Conservation (phyloP, 2,113 vertebrate genomes). For the Laterallus jamaicensis region DNA sequence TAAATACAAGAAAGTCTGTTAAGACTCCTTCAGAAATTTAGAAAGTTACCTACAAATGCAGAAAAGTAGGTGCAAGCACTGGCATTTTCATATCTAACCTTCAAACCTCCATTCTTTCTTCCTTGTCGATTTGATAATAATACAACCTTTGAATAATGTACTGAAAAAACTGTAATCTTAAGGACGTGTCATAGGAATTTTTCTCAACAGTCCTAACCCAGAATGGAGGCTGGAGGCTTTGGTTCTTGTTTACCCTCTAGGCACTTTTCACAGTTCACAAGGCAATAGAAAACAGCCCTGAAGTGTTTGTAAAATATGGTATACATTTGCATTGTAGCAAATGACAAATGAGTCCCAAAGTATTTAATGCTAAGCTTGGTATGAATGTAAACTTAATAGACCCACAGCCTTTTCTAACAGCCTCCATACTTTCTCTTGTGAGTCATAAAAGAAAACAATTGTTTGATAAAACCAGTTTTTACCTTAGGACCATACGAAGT, state of each 20-base stretch:
- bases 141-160: neutral
- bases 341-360: neutral
- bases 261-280: neutral
- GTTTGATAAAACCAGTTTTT: neutral
- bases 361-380: neutral
- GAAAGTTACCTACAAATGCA: neutral
- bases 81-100: neutral
- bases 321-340: neutral
- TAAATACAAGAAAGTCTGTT: neutral
- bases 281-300: neutral
- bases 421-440: neutral
- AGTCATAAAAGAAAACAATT: constrained; percentile 18
- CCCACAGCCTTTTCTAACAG: neutral
- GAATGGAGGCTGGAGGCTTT: neutral
- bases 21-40: neutral
- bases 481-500: neutral
- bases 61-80: neutral
- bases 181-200: neutral
- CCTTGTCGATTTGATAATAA: neutral
- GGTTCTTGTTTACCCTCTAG: constrained; percentile 8
- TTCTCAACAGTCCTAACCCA: neutral
- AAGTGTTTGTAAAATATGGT: neutral
- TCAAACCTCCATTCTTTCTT: neutral
- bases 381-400: constrained; percentile 33
- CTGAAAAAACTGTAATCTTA: neutral